Evolutionary conservation across 2,113 vertebrate species (phyloP).

Genomic region (Charina bottae): DNA sequence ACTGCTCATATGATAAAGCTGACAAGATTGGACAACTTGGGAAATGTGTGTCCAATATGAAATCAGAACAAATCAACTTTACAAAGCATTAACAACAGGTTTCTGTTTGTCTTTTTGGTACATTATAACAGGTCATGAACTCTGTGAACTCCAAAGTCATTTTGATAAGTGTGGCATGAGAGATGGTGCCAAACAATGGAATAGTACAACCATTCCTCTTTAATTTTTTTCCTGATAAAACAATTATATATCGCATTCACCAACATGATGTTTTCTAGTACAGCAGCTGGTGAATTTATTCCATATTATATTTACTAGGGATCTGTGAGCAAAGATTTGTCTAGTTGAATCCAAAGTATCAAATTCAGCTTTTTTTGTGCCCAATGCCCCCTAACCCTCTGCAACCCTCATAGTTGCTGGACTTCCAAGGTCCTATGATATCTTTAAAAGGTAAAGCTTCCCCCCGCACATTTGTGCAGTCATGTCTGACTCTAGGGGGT

Average conservation of each 20-base stretch:
- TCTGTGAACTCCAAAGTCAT: not conserved
- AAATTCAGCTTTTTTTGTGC: not conserved
- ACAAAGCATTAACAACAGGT: too few species aligned
- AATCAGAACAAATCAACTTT: conserved; percentile 6
- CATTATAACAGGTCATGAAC: not conserved
- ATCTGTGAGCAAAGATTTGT: not conserved
- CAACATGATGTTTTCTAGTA: not conserved
- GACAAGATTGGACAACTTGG: not conserved
- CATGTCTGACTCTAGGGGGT: too few species aligned
- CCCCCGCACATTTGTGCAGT: too few species aligned
- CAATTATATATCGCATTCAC: not conserved
- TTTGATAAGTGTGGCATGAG: not conserved
- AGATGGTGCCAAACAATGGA: not conserved
- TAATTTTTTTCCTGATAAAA: not conserved
- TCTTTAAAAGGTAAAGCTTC: too few species aligned
- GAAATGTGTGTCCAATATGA: not conserved
- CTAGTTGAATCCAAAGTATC: not conserved
- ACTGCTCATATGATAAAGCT: not conserved
- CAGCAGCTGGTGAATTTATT: not conserved
- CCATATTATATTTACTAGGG: not conserved
- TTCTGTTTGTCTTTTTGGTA: not conserved
- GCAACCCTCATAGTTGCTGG: not conserved
- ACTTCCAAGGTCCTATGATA: not conserved
- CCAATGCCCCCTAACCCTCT: not conserved
- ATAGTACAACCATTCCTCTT: not conserved